Evolutionary conservation across 2,888 invertebrate genomes (phyloP).

Genomic region (Eucera pruinosa): DNA sequence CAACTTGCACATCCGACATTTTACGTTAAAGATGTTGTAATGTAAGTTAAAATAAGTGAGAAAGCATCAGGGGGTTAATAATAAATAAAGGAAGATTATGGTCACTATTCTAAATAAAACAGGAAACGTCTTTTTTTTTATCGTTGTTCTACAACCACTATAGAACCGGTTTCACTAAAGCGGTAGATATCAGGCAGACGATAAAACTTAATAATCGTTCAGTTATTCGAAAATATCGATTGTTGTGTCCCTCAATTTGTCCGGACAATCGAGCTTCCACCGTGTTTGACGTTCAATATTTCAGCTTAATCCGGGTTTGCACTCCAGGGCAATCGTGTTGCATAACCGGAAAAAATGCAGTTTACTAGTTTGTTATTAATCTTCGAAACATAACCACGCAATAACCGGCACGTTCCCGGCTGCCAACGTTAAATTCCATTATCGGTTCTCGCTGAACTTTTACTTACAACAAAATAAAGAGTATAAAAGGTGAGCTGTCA

Average conservation of each 20-base stretch:
- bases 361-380: not conserved
- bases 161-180: not conserved
- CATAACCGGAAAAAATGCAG: not conserved
- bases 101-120: not conserved
- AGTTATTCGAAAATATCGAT: constrained; percentile 5
- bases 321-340: not conserved
- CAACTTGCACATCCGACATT: constrained; percentile 4
- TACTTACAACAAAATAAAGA: not conserved
- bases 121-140: too few relatives aligned
- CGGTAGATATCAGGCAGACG: not conserved
- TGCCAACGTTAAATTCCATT: not conserved
- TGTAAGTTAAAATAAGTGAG: too few relatives aligned
- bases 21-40: too few relatives aligned
- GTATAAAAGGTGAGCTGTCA: constrained; percentile 7
- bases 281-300: constrained; percentile 8
- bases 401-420: not conserved
- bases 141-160: not conserved
- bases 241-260: constrained; percentile 4
- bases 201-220: constrained; percentile 11
- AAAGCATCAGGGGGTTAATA: too few relatives aligned
- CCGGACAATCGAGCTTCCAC: constrained; percentile 12
- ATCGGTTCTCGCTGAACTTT: constrained; percentile 1
- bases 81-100: not conserved
- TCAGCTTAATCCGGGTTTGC: not conserved
- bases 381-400: not conserved